A percentile compares a stretch with the other conserved stretches of the same genome.
Conservation (phyloP, 2,113 vertebrate genomes). For the Chaetura pelagica region DNA sequence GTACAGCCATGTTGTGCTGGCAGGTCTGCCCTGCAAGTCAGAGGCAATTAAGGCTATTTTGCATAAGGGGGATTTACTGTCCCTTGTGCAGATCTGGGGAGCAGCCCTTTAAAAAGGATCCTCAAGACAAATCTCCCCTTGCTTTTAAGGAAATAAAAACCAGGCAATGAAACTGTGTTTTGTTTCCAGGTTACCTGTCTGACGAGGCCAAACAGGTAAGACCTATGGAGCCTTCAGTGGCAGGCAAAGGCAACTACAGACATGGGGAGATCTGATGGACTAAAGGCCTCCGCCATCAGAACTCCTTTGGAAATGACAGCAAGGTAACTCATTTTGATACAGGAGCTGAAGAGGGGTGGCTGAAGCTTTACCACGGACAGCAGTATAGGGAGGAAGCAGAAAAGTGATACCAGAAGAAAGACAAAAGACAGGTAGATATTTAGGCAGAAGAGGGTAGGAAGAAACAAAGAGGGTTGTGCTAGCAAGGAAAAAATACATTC, state of each 20-base stretch:
- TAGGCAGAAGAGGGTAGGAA: background rate
- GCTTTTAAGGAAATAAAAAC: background rate
- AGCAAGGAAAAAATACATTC: background rate
- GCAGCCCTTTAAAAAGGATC: background rate
- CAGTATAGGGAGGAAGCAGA: background rate
- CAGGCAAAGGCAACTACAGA: background rate
- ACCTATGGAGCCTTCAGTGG: accelerated
- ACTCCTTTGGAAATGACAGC: background rate
- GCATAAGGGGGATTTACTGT: background rate
- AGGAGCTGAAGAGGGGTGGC: background rate
- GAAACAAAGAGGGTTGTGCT: background rate
- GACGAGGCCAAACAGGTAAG: background rate
- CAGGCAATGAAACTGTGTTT: background rate
- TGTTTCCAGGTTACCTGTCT: background rate
- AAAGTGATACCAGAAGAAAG: background rate
- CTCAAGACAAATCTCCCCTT: background rate
- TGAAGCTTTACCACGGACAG: background rate
- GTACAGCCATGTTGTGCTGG: background rate
- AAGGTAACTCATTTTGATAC: background rate
- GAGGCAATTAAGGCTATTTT: background rate
- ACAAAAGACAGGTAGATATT: background rate
- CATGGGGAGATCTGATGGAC: background rate
- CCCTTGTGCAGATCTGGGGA: background rate
- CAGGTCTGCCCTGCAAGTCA: background rate
- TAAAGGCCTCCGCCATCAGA: background rate